Conservation (phyloP, 2,888 invertebrate genomes). For the Eucera pruinosa region DNA sequence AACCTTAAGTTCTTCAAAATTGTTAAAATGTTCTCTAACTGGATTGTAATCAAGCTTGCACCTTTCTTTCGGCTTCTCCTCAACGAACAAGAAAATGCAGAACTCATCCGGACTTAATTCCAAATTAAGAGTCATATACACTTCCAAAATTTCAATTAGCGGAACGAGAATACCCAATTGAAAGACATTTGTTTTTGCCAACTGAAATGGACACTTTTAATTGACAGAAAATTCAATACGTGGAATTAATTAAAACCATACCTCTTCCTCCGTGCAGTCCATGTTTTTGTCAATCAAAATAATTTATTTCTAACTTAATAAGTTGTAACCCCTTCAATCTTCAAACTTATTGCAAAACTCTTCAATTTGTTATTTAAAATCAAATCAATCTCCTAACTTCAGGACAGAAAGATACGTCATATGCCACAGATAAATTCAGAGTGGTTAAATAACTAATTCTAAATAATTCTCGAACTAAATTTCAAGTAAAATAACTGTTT, state of each 20-base stretch:
- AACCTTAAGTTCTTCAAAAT: conserved; percentile 45
- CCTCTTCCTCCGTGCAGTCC: conserved; percentile 44
- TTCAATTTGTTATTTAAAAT: background rate
- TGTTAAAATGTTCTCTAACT: background rate
- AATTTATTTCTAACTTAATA: background rate
- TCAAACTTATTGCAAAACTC: background rate
- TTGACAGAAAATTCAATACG: no score
- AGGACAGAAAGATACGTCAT: background rate
- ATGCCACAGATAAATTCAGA: background rate
- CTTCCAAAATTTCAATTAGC: conserved; percentile 44
- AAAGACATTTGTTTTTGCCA: conserved; percentile 45
- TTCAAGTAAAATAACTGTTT: background rate
- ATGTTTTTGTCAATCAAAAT: background rate
- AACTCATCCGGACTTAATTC: conserved; percentile 55
- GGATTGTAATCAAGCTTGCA: conserved; percentile 18
- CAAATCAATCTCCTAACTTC: background rate
- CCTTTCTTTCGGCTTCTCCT: background rate
- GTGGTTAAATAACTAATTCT: background rate
- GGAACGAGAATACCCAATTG: conserved; percentile 41
- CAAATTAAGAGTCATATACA: conserved; percentile 8
- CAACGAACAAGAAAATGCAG: conserved; percentile 43
- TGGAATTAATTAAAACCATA: conserved; percentile 1
- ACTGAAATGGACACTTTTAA: conserved; percentile 26
- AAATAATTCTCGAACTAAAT: background rate
- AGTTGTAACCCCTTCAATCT: background rate